These are phyloP conservation scores for Spicauda simplicius DNA, from an alignment of 2,888 invertebrate species.

Conservation along the genomic window DNA sequence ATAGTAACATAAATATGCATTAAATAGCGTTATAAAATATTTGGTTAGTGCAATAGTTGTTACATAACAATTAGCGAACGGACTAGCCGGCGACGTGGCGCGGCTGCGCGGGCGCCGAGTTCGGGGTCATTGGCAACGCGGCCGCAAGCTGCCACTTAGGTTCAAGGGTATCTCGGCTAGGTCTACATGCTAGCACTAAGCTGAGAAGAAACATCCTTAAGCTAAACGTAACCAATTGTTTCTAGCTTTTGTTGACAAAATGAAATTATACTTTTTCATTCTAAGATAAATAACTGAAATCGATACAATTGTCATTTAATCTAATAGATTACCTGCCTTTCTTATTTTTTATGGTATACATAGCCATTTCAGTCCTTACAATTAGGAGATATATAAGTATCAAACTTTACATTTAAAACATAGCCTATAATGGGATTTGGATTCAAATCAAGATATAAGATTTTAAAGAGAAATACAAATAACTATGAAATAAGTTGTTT, in stretches of 20 bases:
- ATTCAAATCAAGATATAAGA: too few species aligned
- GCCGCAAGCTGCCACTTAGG: constrained; percentile 84
- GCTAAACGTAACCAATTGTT: background rate
- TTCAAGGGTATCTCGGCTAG: constrained; percentile 80
- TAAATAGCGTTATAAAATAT: constrained; percentile 53
- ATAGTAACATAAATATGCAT: constrained; percentile 36
- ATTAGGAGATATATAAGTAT: too few species aligned
- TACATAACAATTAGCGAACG: constrained; percentile 81
- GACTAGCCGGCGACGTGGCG: constrained; percentile 49
- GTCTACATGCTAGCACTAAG: constrained; percentile 62
- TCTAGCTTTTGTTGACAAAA: too few species aligned
- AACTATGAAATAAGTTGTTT: too few species aligned
- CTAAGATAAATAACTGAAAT: background rate
- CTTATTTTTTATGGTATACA: too few species aligned
- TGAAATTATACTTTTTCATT: background rate
- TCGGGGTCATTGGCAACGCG: constrained; percentile 86
- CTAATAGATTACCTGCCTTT: too few species aligned
- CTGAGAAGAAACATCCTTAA: constrained; percentile 2
- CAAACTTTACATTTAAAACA: too few species aligned
- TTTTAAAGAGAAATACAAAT: too few species aligned
- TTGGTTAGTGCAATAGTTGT: constrained; percentile 66
- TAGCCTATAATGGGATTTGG: too few species aligned
- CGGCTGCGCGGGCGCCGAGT: constrained; percentile 79
- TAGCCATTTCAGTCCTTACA: too few species aligned
- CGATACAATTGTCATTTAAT: background rate